Evolutionary conservation across 2,888 invertebrate species (phyloP), one percentile per base, ranked within the genome.

Genomic region (Nymphalis polychloros): DNA sequence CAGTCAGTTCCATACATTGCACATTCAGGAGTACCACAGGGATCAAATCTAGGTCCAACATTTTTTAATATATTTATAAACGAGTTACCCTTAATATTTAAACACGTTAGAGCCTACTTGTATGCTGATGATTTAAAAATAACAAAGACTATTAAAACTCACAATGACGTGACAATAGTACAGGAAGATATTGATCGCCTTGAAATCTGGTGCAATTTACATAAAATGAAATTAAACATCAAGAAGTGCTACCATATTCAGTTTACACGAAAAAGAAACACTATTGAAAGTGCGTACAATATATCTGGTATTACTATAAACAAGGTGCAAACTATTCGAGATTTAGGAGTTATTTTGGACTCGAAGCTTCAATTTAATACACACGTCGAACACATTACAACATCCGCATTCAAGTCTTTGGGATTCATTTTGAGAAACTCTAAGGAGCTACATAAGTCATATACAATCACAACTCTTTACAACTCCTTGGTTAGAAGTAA

Each of bases 1-100:
- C 48, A 48, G 48, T 48, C 48, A 48, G 48, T 48, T 48, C 48
- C 48, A n/a, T 48, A 48, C 48, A n/a, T 48, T 48, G 48, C 48
- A 48, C 48, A n/a, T 48, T 48, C 48, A 48, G 48, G 48, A 48
- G 48, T 48, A 48, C 48, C 48, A 48, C 48, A 48, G 48, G 48
- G 48, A n/a, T 48, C 17, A 48, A 48, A n/a, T 48, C 48, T 48
- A 48, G 48, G 48, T 48, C 48, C 48, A 48, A 48, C n/a, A 48
- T 48, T 48, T 48, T 48, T 48, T 48, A 48, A 48, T n/a, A 48
- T n/a, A 48, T 48, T 48, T 48, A n/a, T 48, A 48, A 48, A 48
- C 48, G 48, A 48, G n/a, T 48, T 48, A 48, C 41, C 41, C 41
- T 13, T 41, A 41, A 41, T 41, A 41, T 41, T 41, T 41, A 41